Conservation (phyloP, 2,888 invertebrate species). For the Drosophila algonquin region DNA sequence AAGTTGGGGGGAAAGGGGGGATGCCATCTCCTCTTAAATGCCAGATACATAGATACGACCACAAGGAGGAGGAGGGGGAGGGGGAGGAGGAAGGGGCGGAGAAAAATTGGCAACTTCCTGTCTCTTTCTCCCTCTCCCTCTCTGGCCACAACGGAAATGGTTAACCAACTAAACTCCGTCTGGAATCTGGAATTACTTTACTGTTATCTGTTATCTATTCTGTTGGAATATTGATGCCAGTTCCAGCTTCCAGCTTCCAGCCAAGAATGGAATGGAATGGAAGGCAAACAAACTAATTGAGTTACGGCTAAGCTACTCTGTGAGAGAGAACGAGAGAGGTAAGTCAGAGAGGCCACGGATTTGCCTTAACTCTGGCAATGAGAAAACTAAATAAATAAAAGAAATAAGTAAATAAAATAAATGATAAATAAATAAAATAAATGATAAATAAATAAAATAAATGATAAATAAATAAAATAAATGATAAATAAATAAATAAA, state of each 20-base stretch:
- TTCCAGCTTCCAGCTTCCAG: background rate
- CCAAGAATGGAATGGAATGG: background rate
- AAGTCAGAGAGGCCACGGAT: too few relatives aligned
- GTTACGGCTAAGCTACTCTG: background rate
- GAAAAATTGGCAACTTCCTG: constrained; percentile 63
- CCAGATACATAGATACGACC: background rate
- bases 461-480: too few relatives aligned
- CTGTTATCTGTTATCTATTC: constrained; percentile 9
- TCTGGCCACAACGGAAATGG: constrained; percentile 42
- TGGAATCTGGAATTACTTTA: constrained; percentile 13
- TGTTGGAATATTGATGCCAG: constrained; percentile 32
- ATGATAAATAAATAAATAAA: too few relatives aligned
- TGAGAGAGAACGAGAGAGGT: too few relatives aligned
- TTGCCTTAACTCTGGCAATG: too few relatives aligned
- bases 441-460: too few relatives aligned
- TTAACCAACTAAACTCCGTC: constrained; percentile 26
- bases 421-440: too few relatives aligned
- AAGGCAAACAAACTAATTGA: constrained; percentile 4
- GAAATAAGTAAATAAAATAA: too few relatives aligned
- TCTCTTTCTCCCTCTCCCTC: constrained; percentile 41
- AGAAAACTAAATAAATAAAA: too few relatives aligned
- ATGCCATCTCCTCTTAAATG: constrained; percentile 50
- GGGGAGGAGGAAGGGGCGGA: background rate
- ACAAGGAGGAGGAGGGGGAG: background rate
- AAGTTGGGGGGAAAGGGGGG: constrained; percentile 17